These are phyloP conservation scores for Melanargia galathea DNA, from an alignment of 2,888 invertebrate genomes.

Conservation along the genomic window DNA sequence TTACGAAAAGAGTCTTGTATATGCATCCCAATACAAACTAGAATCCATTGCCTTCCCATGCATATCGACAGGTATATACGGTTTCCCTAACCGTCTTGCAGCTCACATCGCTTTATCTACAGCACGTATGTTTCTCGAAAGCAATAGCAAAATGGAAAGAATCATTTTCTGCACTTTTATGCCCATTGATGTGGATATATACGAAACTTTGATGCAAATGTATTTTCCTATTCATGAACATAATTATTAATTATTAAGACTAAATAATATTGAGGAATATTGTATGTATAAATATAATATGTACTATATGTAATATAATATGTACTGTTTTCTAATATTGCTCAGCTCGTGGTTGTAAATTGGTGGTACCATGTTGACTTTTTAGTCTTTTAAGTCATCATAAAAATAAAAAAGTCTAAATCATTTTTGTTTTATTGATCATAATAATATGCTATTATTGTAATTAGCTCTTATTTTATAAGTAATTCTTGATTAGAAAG, in stretches of 20 bases:
- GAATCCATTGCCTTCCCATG: slow-evolving; percentile 92
- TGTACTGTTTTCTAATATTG: too few species aligned
- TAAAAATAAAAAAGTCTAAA: too few species aligned
- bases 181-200: slow-evolving; percentile 86
- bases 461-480: too few species aligned
- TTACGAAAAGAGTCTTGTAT: slow-evolving; percentile 85
- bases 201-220: slow-evolving; percentile 86
- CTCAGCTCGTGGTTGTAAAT: too few species aligned
- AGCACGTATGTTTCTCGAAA: slow-evolving; percentile 85
- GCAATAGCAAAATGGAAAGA: slow-evolving; percentile 82
- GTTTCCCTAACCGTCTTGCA: slow-evolving; percentile 91
- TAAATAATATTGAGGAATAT: neutral
- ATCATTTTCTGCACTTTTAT: slow-evolving; percentile 92
- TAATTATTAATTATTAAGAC: slow-evolving; percentile 46
- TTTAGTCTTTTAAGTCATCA: too few species aligned
- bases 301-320: too few species aligned
- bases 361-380: too few species aligned
- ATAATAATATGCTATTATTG: too few species aligned
- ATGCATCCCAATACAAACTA: slow-evolving; percentile 81
- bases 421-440: too few species aligned
- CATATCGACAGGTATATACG: slow-evolving; percentile 95
- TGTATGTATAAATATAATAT: neutral
- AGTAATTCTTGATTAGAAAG: too few species aligned
- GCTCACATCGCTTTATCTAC: slow-evolving; percentile 87
- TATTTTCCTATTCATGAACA: slow-evolving; percentile 85